Evolutionary conservation across 1,140 invertebrate genomes (phyloP).

Genomic region (Atta colombica): DNA sequence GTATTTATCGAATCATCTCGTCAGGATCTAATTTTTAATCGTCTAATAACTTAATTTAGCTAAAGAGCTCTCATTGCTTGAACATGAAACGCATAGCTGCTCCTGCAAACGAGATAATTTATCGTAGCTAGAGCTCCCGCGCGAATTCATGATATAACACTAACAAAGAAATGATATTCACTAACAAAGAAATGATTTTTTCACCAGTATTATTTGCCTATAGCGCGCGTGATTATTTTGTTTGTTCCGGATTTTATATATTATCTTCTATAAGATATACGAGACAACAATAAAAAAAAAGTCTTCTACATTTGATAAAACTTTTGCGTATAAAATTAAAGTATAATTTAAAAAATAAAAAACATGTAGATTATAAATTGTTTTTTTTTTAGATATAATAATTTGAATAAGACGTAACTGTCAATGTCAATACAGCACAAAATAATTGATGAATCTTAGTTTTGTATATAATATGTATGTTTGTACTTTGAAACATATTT

Average conservation of each 20-base stretch:
- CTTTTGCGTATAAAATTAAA: background rate
- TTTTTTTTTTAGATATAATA: too few relatives aligned
- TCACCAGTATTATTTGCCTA: background rate
- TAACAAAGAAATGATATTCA: background rate
- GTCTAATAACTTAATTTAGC: slow-evolving; percentile 12
- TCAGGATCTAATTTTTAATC: slow-evolving; percentile 78
- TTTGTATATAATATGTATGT: background rate
- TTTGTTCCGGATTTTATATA: background rate
- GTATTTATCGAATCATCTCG: slow-evolving; percentile 46
- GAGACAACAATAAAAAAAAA: background rate
- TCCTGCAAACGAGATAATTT: slow-evolving; percentile 45
- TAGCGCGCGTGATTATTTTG: background rate
- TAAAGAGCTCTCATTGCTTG: slow-evolving; percentile 56
- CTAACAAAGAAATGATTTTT: background rate
- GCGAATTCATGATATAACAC: slow-evolving; percentile 6
- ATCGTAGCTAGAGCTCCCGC: slow-evolving; percentile 55
- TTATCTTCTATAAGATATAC: background rate
- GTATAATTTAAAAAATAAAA: background rate
- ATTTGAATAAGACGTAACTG: background rate
- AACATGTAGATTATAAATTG: background rate
- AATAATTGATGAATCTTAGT: background rate
- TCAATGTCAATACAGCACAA: background rate
- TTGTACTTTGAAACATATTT: background rate
- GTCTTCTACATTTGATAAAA: background rate
- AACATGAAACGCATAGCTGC: slow-evolving; percentile 64